phyloP scores from a whole-genome alignment of 2,797 vertebrate genomes.

The Sarcoramphus papa region DNA sequence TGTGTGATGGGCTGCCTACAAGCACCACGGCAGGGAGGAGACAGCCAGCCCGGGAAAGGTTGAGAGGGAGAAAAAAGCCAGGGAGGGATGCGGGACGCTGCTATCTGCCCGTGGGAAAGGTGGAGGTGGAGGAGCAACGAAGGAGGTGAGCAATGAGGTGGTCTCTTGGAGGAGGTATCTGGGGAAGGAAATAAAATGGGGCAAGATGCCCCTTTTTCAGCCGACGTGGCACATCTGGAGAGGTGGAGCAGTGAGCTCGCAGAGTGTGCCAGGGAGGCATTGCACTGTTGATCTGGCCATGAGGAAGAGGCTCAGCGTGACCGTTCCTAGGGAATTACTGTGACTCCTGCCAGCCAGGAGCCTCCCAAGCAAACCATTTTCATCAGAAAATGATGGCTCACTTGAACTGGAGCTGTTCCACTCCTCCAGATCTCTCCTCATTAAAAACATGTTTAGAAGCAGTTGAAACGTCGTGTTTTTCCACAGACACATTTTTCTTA shows the following conservation, averaged over 20 bases:
- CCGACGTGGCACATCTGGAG: not conserved
- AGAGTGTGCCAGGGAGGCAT: not conserved
- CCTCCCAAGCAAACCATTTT: not conserved
- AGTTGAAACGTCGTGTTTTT: not conserved
- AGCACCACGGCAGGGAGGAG: not conserved
- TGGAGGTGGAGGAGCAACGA: not conserved
- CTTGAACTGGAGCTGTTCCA: not conserved
- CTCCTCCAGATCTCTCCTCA: not conserved
- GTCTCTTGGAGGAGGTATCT: not conserved
- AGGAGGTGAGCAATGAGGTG: not conserved
- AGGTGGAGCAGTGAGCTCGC: not conserved
- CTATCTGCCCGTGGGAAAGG: not conserved
- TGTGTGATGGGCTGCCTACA: too few species aligned
- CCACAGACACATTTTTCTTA: not conserved
- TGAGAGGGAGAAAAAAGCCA: not conserved
- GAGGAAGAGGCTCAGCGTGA: not conserved
- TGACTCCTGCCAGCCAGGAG: not conserved
- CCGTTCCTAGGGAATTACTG: not conserved
- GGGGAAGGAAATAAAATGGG: not conserved
- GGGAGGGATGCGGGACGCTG: not conserved
- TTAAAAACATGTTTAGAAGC: not conserved
- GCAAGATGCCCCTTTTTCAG: not conserved
- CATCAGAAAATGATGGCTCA: not conserved
- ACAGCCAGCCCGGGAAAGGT: rapidly evolving
- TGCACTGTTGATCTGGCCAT: rapidly evolving